These are phyloP conservation scores for Teleiodes luculella DNA, from an alignment of 2,888 invertebrate genomes.

Conservation along the genomic window DNA sequence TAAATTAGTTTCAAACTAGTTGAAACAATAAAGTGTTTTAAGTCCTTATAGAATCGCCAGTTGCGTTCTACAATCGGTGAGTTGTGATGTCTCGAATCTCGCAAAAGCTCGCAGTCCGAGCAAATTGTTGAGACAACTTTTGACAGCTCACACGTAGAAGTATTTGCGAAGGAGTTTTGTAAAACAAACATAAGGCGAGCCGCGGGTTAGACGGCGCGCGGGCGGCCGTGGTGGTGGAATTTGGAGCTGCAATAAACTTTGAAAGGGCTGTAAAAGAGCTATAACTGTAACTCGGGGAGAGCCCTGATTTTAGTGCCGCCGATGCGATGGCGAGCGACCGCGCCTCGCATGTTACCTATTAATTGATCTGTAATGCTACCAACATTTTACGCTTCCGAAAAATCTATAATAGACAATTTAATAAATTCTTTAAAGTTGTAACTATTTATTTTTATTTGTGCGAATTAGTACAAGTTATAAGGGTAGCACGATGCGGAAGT, in stretches of 20 bases:
- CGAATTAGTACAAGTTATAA: too few species aligned
- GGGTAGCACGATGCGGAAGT: too few species aligned
- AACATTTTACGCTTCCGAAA: constrained; percentile 18
- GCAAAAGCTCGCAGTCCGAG: constrained; percentile 1
- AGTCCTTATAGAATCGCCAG: not conserved
- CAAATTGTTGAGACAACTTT: constrained; percentile 12
- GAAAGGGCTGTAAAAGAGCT: constrained; percentile 78
- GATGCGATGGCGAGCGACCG: constrained; percentile 58
- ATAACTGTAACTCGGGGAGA: constrained; percentile 73
- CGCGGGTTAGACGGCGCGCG: constrained; percentile 34
- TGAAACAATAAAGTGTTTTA: not conserved
- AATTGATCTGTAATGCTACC: constrained; percentile 60
- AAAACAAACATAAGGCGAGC: constrained; percentile 59
- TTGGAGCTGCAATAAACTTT: constrained; percentile 75
- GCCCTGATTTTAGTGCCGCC: constrained; percentile 75
- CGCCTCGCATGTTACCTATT: constrained; percentile 62
- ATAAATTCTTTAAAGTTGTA: too few species aligned
- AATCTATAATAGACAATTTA: too few species aligned
- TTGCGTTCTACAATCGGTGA: too few species aligned
- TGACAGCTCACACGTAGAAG: constrained; percentile 15
- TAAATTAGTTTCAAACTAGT: too few species aligned
- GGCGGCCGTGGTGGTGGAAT: constrained; percentile 46
- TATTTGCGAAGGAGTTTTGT: constrained; percentile 47
- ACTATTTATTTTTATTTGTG: too few species aligned
- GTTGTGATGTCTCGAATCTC: not conserved